Percentiles rank a stretch among this genome's conserved stretches.
Conservation (phyloP, 1,140 invertebrate genomes). For the Cotesia vestalis region DNA sequence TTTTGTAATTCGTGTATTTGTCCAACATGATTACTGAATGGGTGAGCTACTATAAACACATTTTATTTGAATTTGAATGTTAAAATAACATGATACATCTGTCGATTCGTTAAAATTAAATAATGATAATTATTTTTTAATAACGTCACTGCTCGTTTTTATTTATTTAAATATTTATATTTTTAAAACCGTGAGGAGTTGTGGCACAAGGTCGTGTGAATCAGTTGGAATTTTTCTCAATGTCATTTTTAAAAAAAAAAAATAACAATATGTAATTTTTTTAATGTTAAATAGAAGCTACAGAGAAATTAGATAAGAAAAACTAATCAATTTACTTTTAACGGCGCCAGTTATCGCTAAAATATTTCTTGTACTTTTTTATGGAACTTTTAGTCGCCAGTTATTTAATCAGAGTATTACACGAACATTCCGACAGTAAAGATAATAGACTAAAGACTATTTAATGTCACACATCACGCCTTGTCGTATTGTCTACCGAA, state of each 20-base stretch:
- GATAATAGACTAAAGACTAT: constrained; percentile 28
- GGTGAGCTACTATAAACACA: constrained; percentile 44
- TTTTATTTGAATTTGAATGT: neutral
- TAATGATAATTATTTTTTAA: neutral
- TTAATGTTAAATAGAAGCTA: no score
- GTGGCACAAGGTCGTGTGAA: constrained; percentile 23
- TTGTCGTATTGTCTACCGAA: constrained; percentile 42
- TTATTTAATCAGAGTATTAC: neutral
- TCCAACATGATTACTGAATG: constrained; percentile 55
- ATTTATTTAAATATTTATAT: constrained; percentile 17
- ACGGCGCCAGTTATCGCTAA: neutral
- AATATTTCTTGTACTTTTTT: neutral
- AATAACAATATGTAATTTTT: neutral
- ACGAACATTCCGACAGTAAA: constrained; percentile 2
- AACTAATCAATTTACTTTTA: no score
- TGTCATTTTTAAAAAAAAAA: neutral
- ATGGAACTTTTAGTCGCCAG: neutral
- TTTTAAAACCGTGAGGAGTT: neutral
- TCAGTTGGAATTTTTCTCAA: constrained; percentile 29
- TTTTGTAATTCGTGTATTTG: constrained; percentile 16
- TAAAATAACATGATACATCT: neutral
- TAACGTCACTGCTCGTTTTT: no score
- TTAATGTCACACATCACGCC: constrained; percentile 21
- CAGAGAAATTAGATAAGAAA: no score
- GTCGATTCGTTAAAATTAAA: neutral